Conservation (phyloP, 2,797 vertebrate species). For the Calcarius lapponicus region DNA sequence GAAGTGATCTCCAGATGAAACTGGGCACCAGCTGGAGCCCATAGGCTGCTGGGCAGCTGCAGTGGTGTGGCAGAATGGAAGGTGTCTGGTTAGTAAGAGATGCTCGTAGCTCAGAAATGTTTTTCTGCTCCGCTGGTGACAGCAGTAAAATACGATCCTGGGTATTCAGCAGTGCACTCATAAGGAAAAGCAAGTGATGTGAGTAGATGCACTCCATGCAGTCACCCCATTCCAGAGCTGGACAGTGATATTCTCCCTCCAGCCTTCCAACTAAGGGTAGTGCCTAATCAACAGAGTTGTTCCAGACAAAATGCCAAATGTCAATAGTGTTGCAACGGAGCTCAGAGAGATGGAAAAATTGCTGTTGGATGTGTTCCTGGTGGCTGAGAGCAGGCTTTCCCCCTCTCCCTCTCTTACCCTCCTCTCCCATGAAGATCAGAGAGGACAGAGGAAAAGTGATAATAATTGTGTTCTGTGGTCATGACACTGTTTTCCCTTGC, state of each 20-base stretch:
- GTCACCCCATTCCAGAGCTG: background rate
- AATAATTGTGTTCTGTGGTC: background rate
- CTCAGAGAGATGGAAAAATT: conserved; percentile 18
- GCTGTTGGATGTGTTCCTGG: conserved; percentile 29
- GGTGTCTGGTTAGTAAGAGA: background rate
- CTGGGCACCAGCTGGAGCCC: background rate
- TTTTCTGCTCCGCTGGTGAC: background rate
- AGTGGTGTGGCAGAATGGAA: background rate
- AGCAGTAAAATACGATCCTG: background rate
- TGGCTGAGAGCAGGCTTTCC: background rate
- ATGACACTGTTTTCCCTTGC: background rate
- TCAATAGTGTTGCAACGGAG: background rate
- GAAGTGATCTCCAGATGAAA: background rate
- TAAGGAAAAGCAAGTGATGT: background rate
- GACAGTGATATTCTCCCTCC: conserved; percentile 6
- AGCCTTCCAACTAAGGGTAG: conserved; percentile 11
- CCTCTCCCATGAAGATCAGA: background rate
- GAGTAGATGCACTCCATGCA: background rate
- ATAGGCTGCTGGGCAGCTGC: background rate
- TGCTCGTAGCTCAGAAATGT: background rate
- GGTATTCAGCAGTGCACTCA: background rate
- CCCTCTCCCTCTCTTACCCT: background rate
- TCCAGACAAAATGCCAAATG: conserved; percentile 67
- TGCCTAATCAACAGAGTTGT: conserved; percentile 35
- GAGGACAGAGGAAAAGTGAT: background rate